Evolutionary conservation across 2,888 invertebrate genomes (phyloP), one percentile per base, ranked within the genome.

Genomic region (Ommatoiulus sabulosus): DNA sequence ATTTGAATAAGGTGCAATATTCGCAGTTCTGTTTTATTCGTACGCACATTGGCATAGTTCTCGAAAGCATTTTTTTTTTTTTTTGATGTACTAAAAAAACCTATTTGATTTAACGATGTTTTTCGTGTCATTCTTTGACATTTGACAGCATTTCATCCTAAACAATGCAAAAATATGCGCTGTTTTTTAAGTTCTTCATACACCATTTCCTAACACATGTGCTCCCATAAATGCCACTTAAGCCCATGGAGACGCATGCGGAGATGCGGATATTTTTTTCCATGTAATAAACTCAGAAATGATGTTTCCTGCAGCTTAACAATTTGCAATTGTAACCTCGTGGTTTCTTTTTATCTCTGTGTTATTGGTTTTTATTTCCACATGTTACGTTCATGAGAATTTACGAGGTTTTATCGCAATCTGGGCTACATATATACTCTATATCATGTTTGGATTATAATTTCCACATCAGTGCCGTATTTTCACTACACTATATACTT

Each of bases 281-380:
- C 4, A 5, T 86, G 86, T 86, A 46, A 86, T 86, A 86, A 86
- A 86, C 86, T 86, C 44, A 10, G 48, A 86, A 86, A 86, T 86
- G 86, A 86, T 86, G 86, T 86, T 86, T 86, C 86, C 86, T 86
- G 86, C 86, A 86, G 86, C 10, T 86, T 86, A 86, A 86, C 86
- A 86, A 46, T 86, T 80, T 80, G 80, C 80, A 80, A 80, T 80
- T 80, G 80, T 80, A 80, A 80, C 80, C 80, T 80, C 35, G 80
- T 80, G 80, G 80, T 80, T 80, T 80, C 80, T 80, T 80, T 80
- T 80, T 80, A 80, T 80, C 80, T 80, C 35, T 80, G 12, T 80
- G 35, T 80, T 80, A 80, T 80, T 80, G 80, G 80, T 8, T 80
- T 80, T 80, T 80, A 80, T 80, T 80, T 80, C 80, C 80, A 80